phyloP scores from a whole-genome alignment of 2,113 vertebrate species.

The Zosterops hypoxanthus region DNA sequence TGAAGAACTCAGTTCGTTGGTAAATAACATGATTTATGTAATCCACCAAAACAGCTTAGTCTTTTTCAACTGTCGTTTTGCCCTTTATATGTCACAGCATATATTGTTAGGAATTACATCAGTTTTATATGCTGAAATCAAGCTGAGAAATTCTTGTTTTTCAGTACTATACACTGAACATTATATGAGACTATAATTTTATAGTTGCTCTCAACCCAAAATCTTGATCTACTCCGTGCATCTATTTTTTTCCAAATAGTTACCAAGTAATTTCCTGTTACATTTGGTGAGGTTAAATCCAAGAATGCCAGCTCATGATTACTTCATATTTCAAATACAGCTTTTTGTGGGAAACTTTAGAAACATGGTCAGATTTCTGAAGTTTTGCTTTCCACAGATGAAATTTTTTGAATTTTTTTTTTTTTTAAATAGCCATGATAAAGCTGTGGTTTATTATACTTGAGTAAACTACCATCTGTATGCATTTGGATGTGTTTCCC shows the following conservation, averaged over 20 bases:
- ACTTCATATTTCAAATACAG: neutral
- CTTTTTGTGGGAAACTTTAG: neutral
- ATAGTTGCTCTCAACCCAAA: neutral
- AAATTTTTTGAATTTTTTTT: neutral
- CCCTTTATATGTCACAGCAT: neutral
- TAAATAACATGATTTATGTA: neutral
- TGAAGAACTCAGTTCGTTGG: neutral
- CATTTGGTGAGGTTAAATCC: neutral
- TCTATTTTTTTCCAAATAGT: neutral
- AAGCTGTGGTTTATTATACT: neutral
- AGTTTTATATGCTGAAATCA: neutral
- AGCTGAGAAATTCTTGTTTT: neutral
- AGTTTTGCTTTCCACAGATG: neutral
- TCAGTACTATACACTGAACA: neutral
- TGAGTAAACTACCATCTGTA: neutral
- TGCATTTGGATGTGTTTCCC: neutral
- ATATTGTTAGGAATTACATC: neutral
- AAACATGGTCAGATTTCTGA: neutral
- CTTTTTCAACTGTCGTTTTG: neutral
- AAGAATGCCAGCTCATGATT: neutral
- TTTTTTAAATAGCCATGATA: neutral
- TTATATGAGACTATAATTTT: neutral
- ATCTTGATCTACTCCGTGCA: neutral
- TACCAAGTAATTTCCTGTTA: constrained; percentile 18
- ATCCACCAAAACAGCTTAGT: neutral